Percentiles rank a stretch among this genome's conserved stretches.
These are phyloP conservation scores for Chloroceryle amazona DNA, from an alignment of 2,797 vertebrate genomes.

Conservation along the genomic window DNA sequence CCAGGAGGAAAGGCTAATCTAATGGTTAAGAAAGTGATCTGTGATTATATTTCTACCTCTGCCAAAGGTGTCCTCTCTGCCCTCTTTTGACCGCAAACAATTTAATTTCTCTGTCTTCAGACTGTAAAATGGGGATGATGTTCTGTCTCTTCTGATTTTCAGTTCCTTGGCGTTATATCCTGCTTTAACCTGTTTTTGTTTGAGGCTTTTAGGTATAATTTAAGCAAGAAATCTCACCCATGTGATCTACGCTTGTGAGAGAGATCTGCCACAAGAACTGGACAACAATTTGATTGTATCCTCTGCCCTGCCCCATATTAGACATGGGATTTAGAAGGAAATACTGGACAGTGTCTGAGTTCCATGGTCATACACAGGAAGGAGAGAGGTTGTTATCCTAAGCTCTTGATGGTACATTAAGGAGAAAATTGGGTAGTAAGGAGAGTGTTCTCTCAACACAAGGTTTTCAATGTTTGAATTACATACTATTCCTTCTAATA, in stretches of 20 bases:
- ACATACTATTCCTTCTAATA: neutral
- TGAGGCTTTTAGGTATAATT: neutral
- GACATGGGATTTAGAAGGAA: neutral
- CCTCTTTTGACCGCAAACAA: neutral
- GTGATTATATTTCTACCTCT: slow-evolving; percentile 1
- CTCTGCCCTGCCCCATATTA: neutral
- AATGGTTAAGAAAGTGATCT: neutral
- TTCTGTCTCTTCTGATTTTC: neutral
- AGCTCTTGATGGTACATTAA: neutral
- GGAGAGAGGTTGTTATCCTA: neutral
- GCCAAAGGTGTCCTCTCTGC: neutral
- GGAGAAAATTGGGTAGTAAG: neutral
- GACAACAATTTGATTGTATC: neutral
- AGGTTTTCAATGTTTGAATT: neutral
- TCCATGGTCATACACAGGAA: neutral
- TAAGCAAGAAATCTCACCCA: neutral
- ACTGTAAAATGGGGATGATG: neutral
- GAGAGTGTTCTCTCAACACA: neutral
- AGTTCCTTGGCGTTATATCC: neutral
- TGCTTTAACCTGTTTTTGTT: neutral
- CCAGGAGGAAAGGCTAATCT: slow-evolving; percentile 27
- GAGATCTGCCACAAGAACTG: too few relatives aligned
- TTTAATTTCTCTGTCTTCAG: slow-evolving; percentile 24
- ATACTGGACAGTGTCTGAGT: neutral
- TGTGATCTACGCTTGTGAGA: neutral